Evolutionary conservation across 1,140 invertebrate genomes (phyloP).

Genomic region (Diorhabda sublineata): DNA sequence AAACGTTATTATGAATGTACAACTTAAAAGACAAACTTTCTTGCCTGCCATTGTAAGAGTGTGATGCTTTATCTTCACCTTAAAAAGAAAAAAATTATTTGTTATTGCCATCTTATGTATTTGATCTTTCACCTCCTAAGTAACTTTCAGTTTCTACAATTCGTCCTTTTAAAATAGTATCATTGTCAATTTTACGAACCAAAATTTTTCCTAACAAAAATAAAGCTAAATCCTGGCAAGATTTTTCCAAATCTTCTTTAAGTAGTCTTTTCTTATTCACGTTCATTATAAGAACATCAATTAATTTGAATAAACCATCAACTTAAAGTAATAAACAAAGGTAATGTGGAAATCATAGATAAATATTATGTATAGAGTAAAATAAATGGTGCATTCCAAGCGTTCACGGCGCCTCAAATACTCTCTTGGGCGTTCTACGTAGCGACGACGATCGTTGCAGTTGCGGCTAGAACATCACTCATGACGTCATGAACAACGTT

Average conservation of each 20-base stretch:
- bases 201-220: constrained; percentile 63
- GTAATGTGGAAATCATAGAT: too few relatives aligned
- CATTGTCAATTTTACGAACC: constrained; percentile 55
- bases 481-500: too few relatives aligned
- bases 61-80: constrained; percentile 63
- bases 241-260: constrained; percentile 27
- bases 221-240: constrained; percentile 54
- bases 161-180: constrained; percentile 55
- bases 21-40: not conserved
- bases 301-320: too few relatives aligned
- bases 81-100: constrained; percentile 10
- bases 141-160: constrained; percentile 82
- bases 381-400: too few relatives aligned
- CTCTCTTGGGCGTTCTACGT: too few relatives aligned
- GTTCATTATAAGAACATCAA: not conserved
- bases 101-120: constrained; percentile 54
- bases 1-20: not conserved
- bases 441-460: too few relatives aligned
- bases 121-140: constrained; percentile 64
- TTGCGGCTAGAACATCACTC: too few relatives aligned
- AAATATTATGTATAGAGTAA: too few relatives aligned
- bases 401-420: too few relatives aligned
- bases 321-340: too few relatives aligned
- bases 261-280: constrained; percentile 11
- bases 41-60: constrained; percentile 54